Evolutionary conservation across 2,113 vertebrate species (phyloP).

Genomic region (Ovibos moschatus): DNA sequence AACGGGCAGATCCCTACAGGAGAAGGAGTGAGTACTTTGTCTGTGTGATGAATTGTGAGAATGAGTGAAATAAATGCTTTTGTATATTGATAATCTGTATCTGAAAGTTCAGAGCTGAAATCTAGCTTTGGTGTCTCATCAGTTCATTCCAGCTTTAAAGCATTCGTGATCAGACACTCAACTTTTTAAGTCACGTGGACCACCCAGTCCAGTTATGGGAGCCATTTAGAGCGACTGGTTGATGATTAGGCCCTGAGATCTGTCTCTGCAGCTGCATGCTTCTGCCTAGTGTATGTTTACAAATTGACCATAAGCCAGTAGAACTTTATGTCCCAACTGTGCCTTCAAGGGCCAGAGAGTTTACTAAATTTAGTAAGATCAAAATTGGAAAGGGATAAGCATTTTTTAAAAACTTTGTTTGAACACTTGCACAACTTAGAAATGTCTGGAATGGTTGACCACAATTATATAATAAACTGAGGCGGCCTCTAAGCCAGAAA

Average conservation of each 20-base stretch:
- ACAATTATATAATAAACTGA: conserved; percentile 52
- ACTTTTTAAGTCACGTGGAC: background rate
- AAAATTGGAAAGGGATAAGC: conserved; percentile 50
- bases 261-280: background rate
- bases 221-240: background rate
- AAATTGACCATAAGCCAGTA: conserved; percentile 38
- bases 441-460: conserved; percentile 58
- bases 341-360: conserved; percentile 39
- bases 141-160: background rate
- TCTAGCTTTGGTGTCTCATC: conserved; percentile 16
- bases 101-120: conserved; percentile 23
- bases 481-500: conserved; percentile 7
- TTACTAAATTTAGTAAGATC: conserved; percentile 68
- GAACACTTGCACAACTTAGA: conserved; percentile 53
- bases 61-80: background rate
- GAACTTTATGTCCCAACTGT: conserved; percentile 60
- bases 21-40: conserved; percentile 90
- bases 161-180: background rate
- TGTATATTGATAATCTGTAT: background rate
- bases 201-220: background rate
- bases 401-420: conserved; percentile 62
- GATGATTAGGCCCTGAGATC: background rate
- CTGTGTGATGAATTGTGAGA: background rate
- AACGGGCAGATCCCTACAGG: conserved; percentile 92
- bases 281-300: conserved; percentile 44